A percentile compares a stretch with the other conserved stretches of the same genome.
phyloP scores from a whole-genome alignment of 2,888 invertebrate genomes.

The Sipha maydis region DNA sequence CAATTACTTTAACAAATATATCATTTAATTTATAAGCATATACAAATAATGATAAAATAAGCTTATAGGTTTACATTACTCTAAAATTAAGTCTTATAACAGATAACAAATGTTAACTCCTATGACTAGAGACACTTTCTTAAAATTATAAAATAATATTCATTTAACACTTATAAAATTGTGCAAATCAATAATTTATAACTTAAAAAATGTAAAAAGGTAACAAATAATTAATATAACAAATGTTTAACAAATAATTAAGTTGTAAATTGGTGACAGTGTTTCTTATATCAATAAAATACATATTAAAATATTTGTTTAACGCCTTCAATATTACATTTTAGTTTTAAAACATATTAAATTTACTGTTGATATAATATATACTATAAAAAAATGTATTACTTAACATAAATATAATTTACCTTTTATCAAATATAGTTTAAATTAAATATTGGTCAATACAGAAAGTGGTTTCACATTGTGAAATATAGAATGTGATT shows the following conservation, averaged over 20 bases:
- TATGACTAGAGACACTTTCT: conserved; percentile 39
- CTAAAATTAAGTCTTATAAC: conserved; percentile 42
- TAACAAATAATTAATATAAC: conserved; percentile 30
- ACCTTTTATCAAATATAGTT: neutral
- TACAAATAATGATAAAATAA: conserved; percentile 14
- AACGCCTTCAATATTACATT: neutral
- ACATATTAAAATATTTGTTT: neutral
- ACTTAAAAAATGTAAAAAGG: conserved; percentile 16
- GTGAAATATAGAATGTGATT: conserved; percentile 18
- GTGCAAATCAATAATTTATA: conserved; percentile 23
- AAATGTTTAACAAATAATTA: conserved; percentile 23
- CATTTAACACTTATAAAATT: neutral
- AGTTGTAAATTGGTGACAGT: neutral
- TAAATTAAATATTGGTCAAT: conserved; percentile 36
- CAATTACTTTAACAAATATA: conserved; percentile 30
- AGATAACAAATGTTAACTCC: conserved; percentile 26
- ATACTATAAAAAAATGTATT: neutral
- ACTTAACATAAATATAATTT: conserved; percentile 13
- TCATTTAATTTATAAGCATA: conserved; percentile 30
- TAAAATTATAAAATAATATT: neutral
- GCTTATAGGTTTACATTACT: conserved; percentile 20
- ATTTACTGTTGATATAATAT: neutral
- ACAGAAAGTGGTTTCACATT: neutral
- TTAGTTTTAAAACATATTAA: neutral
- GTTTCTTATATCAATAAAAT: neutral